A percentile compares a stretch with the other conserved stretches of the same genome.
These are phyloP conservation scores for Petroica traversi DNA, from an alignment of 2,113 vertebrate genomes.

Conservation along the genomic window DNA sequence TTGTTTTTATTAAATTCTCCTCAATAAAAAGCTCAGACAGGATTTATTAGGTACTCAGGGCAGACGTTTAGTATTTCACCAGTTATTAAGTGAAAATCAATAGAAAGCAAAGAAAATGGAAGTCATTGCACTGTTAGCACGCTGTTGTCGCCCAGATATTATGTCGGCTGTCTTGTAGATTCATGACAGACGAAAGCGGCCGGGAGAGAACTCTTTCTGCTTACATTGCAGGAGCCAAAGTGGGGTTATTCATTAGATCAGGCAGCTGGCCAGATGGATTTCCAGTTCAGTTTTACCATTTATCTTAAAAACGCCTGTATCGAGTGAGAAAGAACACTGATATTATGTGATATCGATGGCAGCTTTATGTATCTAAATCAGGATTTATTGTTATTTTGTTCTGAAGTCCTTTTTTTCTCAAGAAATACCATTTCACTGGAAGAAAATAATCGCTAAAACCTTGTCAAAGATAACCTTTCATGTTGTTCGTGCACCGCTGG, in stretches of 20 bases:
- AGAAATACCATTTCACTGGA: slow-evolving; percentile 92
- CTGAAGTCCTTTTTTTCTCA: slow-evolving; percentile 96
- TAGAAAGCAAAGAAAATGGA: slow-evolving; percentile 99
- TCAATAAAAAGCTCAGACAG: slow-evolving; percentile 99
- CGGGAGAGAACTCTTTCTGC: slow-evolving; percentile 96
- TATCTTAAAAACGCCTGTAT: slow-evolving; percentile 96
- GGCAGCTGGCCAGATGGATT: slow-evolving; percentile 99
- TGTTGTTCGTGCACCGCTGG: slow-evolving; percentile 73
- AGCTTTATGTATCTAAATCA: slow-evolving; percentile 95
- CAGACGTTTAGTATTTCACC: slow-evolving; percentile 99
- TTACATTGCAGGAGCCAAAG: slow-evolving; percentile 99
- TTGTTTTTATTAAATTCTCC: slow-evolving; percentile 99
- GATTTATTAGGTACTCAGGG: slow-evolving; percentile 99
- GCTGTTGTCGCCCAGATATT: slow-evolving; percentile 99
- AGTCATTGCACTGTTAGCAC: slow-evolving; percentile 95
- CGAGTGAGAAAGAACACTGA: slow-evolving; percentile 97
- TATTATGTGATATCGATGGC: slow-evolving; percentile 99
- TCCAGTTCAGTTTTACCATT: slow-evolving; percentile 98
- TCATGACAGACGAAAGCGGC: slow-evolving; percentile 93
- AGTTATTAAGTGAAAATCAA: slow-evolving; percentile 99
- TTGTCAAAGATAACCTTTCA: slow-evolving; percentile 88
- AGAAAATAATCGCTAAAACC: slow-evolving; percentile 88
- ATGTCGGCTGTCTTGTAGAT: slow-evolving; percentile 99
- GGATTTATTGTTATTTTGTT: slow-evolving; percentile 99
- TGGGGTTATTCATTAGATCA: slow-evolving; percentile 99